phyloP scores from a whole-genome alignment of 2,888 invertebrate genomes.

The Drosophila acutilabella region DNA sequence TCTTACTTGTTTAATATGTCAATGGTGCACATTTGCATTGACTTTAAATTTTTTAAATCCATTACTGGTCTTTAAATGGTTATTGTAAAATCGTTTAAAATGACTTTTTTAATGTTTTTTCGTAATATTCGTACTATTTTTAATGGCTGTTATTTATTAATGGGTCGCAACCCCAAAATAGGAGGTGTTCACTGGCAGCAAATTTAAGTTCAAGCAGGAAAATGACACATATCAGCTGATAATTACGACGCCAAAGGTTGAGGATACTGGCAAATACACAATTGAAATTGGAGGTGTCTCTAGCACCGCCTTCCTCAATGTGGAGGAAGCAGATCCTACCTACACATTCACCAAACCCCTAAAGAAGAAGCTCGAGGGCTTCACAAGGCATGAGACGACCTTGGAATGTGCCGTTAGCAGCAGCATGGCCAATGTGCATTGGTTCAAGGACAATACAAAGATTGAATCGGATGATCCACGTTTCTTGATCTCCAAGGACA shows the following conservation, averaged over 20 bases:
- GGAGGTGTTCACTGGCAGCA: constrained; percentile 98
- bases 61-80: too few species aligned
- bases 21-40: too few species aligned
- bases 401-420: constrained; percentile 98
- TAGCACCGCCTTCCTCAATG: constrained; percentile 96
- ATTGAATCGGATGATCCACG: constrained; percentile 91
- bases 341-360: constrained; percentile 96
- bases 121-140: background rate
- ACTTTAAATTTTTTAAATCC: too few species aligned
- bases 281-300: constrained; percentile 96
- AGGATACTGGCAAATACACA: constrained; percentile 98
- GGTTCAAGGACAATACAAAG: constrained; percentile 94
- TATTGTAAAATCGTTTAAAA: too few species aligned
- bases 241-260: constrained; percentile 95
- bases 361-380: constrained; percentile 95
- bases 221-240: constrained; percentile 95
- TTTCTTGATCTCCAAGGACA: constrained; percentile 95
- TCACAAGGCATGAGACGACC: constrained; percentile 94
- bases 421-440: constrained; percentile 96
- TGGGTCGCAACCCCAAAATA: constrained; percentile 79
- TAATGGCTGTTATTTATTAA: background rate
- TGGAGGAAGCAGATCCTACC: constrained; percentile 98
- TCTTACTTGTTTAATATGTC: too few species aligned
- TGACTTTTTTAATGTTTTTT: background rate
- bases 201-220: constrained; percentile 97